Evolutionary conservation across 2,888 invertebrate species (phyloP), one percentile per base, ranked within the genome.

Genomic region (Sipunculus nudus): DNA sequence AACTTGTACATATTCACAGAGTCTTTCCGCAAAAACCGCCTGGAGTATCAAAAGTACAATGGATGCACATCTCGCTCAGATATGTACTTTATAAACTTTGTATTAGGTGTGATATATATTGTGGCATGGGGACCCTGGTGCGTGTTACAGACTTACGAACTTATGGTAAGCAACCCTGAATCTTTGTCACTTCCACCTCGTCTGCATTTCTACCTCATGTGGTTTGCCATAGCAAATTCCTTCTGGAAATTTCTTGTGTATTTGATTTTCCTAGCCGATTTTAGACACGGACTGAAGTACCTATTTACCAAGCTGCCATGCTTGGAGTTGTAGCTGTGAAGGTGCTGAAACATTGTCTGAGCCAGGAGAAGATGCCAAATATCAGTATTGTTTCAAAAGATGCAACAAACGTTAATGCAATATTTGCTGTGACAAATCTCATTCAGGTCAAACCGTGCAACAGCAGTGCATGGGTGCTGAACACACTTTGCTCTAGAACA

Each of bases 181-280:
- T 26, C 3, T 48, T 63, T 48, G 63, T 59, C 5, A 58, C 58
- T 19, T 63, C 92, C 78, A 92, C 93, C 65, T 2, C 26, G 26
- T 5, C 46, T 63, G 1, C 93, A 95, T 85, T 96, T 96, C 82
- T 91, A 91, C 67, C 90, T 96, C 71, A 92, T 96, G 55, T 97
- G 97, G 97, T 87, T 97, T 75, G 97, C 96, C 48, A 90, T 97
- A 74, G 87, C 94, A 72, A 96, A 96, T 85, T 94, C 94, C 49
- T 93, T 94, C 84, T 96, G 96, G 92, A 97, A 97, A 85, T 91
- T 95, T 68, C 86, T 97, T 67, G 92, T 97, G 74, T 89, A 96
- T 82, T 88, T 93, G 71, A 89, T 92, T 63, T 88, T 96, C 85
- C 96, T 94, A 83, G 93, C 94, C 45, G 94, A 96, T 84, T 97